Evolutionary conservation across 1,140 invertebrate genomes (phyloP).

Genomic region (Dufourea novaeangliae): DNA sequence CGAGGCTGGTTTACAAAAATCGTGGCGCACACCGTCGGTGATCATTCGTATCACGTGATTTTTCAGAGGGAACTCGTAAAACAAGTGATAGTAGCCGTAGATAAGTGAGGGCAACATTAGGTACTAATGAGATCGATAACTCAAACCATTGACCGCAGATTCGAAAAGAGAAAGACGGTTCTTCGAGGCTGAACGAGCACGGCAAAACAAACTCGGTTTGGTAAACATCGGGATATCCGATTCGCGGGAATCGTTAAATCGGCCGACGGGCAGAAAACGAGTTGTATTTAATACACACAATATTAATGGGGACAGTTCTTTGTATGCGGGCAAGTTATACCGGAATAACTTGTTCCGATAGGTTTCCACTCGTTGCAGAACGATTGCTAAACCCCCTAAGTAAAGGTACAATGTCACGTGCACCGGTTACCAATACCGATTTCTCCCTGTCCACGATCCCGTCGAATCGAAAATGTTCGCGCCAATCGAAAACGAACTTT

Average conservation of each 20-base stretch:
- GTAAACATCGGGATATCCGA: conserved; percentile 5
- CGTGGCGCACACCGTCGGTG: background rate
- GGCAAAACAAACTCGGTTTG: conserved; percentile 12
- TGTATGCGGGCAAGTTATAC: conserved; percentile 62
- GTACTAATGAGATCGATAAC: conserved; percentile 36
- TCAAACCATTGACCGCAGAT: background rate
- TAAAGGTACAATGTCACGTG: conserved; percentile 61
- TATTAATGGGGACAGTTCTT: conserved; percentile 64
- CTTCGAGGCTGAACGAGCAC: background rate
- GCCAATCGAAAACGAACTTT: no score
- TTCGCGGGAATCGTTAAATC: conserved; percentile 54
- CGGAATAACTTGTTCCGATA: conserved; percentile 65
- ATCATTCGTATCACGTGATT: conserved; percentile 35
- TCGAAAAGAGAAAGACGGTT: conserved; percentile 1
- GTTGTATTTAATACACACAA: conserved; percentile 58
- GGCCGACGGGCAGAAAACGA: conserved; percentile 39
- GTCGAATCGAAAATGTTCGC: no score
- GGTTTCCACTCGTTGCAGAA: conserved; percentile 38
- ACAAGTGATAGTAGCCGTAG: conserved; percentile 4
- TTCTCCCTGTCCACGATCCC: background rate
- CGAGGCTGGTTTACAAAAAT: background rate
- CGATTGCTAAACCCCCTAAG: conserved; percentile 55
- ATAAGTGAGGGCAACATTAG: conserved; percentile 21
- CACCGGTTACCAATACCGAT: background rate
- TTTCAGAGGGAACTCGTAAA: background rate